Conservation (phyloP, 1,140 invertebrate species). For the Diorhabda sublineata region DNA sequence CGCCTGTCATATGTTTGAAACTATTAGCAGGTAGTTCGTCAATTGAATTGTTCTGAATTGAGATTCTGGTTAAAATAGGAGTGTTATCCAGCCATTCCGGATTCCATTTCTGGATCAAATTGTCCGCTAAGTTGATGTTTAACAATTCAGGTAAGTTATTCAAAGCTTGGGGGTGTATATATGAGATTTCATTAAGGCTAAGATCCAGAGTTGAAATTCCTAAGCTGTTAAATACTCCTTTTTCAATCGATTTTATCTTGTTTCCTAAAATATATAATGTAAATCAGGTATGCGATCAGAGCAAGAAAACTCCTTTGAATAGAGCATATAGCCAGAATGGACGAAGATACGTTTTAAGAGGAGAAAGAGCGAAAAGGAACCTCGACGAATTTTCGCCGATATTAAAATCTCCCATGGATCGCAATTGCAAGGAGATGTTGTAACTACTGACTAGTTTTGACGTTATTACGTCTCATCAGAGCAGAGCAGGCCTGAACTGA, state of each 20-base stretch:
- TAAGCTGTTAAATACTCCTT: slow-evolving; percentile 29
- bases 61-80: slow-evolving; percentile 25
- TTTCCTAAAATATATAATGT: slow-evolving; percentile 16
- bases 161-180: slow-evolving; percentile 22
- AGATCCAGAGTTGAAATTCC: slow-evolving; percentile 25
- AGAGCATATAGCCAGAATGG: no score
- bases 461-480: no score
- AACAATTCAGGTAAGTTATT: slow-evolving; percentile 25
- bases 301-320: no score
- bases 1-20: slow-evolving; percentile 25
- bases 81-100: slow-evolving; percentile 29
- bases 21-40: slow-evolving; percentile 23
- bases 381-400: no score
- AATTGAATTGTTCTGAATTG: slow-evolving; percentile 27
- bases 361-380: no score
- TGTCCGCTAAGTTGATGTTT: slow-evolving; percentile 28
- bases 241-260: slow-evolving; percentile 20
- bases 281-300: background rate
- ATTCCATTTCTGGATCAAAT: slow-evolving; percentile 25
- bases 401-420: no score
- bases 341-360: no score
- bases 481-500: no score
- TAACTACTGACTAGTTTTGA: no score
- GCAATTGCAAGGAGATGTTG: no score
- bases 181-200: slow-evolving; percentile 25